phyloP scores from a whole-genome alignment of 2,797 vertebrate genomes.

The Lacerta bilineata region DNA sequence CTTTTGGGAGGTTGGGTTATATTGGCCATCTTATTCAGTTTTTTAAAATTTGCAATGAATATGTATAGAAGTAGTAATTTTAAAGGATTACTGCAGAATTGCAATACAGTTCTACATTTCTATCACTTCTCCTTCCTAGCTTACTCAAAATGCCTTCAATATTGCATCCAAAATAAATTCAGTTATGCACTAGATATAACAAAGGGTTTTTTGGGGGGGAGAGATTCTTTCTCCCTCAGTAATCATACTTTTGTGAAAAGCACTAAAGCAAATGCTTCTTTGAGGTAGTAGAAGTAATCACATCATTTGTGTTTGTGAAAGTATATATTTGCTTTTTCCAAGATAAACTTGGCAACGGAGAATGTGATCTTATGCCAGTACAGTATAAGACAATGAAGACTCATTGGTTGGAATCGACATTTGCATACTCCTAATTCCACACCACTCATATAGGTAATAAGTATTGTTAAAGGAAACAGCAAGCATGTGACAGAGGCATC shows the following conservation, averaged over 20 bases:
- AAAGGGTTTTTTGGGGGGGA: not conserved
- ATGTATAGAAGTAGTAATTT: not conserved
- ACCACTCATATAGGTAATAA: not conserved
- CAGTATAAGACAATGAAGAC: constrained; percentile 5
- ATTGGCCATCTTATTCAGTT: not conserved
- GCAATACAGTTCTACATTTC: not conserved
- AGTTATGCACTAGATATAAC: not conserved
- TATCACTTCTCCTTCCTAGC: not conserved
- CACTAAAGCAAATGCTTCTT: not conserved
- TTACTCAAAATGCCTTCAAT: not conserved
- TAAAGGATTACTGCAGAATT: not conserved
- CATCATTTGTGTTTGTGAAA: not conserved
- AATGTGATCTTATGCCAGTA: not conserved
- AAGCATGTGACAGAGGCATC: not conserved
- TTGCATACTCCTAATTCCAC: not conserved
- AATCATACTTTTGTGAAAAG: constrained; percentile 12
- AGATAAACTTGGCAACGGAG: not conserved
- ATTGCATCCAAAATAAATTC: not conserved
- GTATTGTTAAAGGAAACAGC: constrained; percentile 8
- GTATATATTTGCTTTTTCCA: not conserved
- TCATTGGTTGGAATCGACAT: not conserved
- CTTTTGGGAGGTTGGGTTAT: not conserved
- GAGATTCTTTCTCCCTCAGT: not conserved
- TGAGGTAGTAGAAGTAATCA: not conserved
- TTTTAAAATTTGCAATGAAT: not conserved